Percentiles rank a stretch among this genome's conserved stretches.
Conservation (phyloP, 2,888 invertebrate species). For the Pardosa pseudoannulata region DNA sequence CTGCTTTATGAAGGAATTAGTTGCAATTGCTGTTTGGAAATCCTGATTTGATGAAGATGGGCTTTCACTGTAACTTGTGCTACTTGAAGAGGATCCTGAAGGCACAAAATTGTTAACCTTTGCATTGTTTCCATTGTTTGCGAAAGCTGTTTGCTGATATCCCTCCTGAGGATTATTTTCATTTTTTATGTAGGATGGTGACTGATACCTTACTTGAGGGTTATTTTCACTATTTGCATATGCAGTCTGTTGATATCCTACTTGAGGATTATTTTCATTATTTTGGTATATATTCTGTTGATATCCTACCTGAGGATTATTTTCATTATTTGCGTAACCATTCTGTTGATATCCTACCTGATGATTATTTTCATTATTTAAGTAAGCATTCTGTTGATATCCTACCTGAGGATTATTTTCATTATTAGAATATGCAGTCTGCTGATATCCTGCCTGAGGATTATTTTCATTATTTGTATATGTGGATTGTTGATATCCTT, state of each 20-base stretch:
- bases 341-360: background rate
- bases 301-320: background rate
- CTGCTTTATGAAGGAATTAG: conserved; percentile 10
- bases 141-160: background rate
- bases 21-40: background rate
- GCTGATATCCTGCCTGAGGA: background rate
- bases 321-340: background rate
- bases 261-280: too few relatives aligned
- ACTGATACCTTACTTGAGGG: background rate
- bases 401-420: background rate
- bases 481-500: too few relatives aligned
- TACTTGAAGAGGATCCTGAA: conserved; percentile 42
- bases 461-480: background rate
- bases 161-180: background rate
- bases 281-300: too few relatives aligned
- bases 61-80: conserved; percentile 43
- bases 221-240: too few relatives aligned
- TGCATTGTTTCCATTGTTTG: conserved; percentile 14
- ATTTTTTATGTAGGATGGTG: background rate
- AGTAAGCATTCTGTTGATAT: background rate
- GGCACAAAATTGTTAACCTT: conserved; percentile 32
- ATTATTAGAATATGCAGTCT: too few relatives aligned
- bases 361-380: background rate
- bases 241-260: too few relatives aligned
- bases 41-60: conserved; percentile 2